Base-by-base conservation (phyloP, 2,797 vertebrate species). In the Rousettus madagascariensis region DNA sequence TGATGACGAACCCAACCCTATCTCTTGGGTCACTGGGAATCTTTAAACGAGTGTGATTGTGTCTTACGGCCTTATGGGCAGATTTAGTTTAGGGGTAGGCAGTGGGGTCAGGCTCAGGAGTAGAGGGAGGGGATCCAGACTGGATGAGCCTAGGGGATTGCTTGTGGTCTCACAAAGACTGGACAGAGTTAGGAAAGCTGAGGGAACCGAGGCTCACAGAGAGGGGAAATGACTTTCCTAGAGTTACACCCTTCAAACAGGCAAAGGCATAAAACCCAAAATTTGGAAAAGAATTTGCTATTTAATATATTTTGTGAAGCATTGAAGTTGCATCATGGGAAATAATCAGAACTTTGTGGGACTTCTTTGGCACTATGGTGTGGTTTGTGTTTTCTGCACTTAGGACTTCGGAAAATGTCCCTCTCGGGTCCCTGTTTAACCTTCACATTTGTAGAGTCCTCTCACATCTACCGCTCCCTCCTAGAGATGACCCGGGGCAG, bases 231-330 rank as follows among this genome's bases (percentile, higher is more conserved):
- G 57, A 55, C 43, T 68, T 95, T 74, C 84, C 53, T 61, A 83
- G 15, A 26, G 8, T 61, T 83, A 57, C 8, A 28, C 13, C 8
- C 26, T 28, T 88, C 78, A 69, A 55, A 69, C 8, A 51, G 74
- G 30, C 57, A 94, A 91, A 91, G 36, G 24, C 74, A 66, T 38
- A 46, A 38, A 92, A 84, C 77, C 63, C 36, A 71, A 95, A 95
- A 36, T 75, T 1, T 63, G 59, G 46, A 71, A 57, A 86, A 74
- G 7, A 63, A 74, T 89, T 84, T 87, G 43, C 80, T 78, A 46
- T 49, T 28, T 83, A 49, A 49, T 91, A 69, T 61, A 30, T 79
- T 65, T 43, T 65, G 5, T 10, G 28, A 86, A 57, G 46, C 30
- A 71, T 33, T 82, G 20, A 33, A 68, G 36, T 53, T 65, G 26